phyloP scores from a whole-genome alignment of 2,888 invertebrate species.

The Thyatira batis region DNA sequence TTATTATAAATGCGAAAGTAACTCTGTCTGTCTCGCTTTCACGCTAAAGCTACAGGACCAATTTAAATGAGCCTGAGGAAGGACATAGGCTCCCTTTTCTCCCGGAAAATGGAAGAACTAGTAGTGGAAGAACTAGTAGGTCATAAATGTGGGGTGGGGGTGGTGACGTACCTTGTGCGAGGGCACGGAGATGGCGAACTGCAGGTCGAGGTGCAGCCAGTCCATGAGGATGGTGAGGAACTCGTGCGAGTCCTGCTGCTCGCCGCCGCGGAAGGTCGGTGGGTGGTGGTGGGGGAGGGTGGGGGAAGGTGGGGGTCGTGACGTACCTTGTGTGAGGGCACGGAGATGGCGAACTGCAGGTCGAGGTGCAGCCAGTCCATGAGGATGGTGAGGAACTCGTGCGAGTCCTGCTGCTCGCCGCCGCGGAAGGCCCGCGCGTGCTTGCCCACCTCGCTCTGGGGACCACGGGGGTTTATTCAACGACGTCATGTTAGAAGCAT shows the following conservation, averaged over 20 bases:
- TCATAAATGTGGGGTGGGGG: too few species aligned
- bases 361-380: slow-evolving; percentile 95
- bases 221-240: slow-evolving; percentile 94
- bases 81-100: too few species aligned
- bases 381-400: slow-evolving; percentile 94
- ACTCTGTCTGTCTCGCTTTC: too few species aligned
- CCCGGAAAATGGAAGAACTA: too few species aligned
- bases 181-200: slow-evolving; percentile 62
- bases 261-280: slow-evolving; percentile 87
- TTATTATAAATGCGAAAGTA: too few species aligned
- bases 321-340: slow-evolving; percentile 66
- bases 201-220: slow-evolving; percentile 92
- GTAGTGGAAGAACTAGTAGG: too few species aligned
- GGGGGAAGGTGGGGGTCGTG: background rate
- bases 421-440: slow-evolving; percentile 88
- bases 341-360: slow-evolving; percentile 75
- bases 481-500: too few species aligned
- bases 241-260: slow-evolving; percentile 96
- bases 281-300: background rate
- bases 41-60: too few species aligned
- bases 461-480: slow-evolving; percentile 10
- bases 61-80: too few species aligned
- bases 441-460: slow-evolving; percentile 87
- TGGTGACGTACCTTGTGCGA: slow-evolving; percentile 57
- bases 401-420: slow-evolving; percentile 94